Evolutionary conservation across 2,797 vertebrate species (phyloP).

Genomic region (Somateria mollissima): DNA sequence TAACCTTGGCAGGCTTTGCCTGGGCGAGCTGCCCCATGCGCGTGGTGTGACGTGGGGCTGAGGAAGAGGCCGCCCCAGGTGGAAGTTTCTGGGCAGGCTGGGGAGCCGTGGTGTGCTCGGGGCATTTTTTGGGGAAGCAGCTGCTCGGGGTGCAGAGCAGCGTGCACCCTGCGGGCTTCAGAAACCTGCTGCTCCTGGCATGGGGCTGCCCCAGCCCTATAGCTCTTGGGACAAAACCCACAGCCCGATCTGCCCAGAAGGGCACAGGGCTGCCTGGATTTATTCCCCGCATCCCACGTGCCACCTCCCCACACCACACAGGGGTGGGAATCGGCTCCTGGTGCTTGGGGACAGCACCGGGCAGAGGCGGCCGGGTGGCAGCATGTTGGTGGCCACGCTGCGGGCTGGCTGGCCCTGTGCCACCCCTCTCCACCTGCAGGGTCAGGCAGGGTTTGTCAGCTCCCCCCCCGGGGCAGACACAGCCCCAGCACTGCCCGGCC

Average conservation of each 20-base stretch:
- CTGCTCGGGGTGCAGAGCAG: not conserved
- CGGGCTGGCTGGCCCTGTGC: not conserved
- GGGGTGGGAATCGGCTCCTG: rapidly evolving
- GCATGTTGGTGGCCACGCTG: not conserved
- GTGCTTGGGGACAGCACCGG: not conserved
- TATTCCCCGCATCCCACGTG: not conserved
- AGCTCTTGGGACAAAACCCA: not conserved
- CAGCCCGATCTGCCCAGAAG: rapidly evolving
- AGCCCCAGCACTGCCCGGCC: not conserved
- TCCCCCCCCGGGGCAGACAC: not conserved
- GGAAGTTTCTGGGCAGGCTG: not conserved
- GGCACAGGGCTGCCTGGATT: not conserved
- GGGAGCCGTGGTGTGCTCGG: not conserved
- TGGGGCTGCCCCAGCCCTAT: not conserved
- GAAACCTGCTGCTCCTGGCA: not conserved
- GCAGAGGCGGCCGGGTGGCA: not conserved
- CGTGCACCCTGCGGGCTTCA: rapidly evolving
- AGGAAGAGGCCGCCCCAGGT: not conserved
- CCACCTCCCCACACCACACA: not conserved
- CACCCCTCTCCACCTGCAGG: not conserved
- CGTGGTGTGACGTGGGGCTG: rapidly evolving
- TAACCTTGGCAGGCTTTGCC: not conserved
- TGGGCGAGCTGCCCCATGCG: rapidly evolving
- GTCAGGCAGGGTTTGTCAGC: not conserved
- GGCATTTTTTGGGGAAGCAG: not conserved